Percentiles rank a stretch among this genome's conserved stretches.
phyloP scores from a whole-genome alignment of 2,888 invertebrate genomes.

The Drosophila falleni region DNA sequence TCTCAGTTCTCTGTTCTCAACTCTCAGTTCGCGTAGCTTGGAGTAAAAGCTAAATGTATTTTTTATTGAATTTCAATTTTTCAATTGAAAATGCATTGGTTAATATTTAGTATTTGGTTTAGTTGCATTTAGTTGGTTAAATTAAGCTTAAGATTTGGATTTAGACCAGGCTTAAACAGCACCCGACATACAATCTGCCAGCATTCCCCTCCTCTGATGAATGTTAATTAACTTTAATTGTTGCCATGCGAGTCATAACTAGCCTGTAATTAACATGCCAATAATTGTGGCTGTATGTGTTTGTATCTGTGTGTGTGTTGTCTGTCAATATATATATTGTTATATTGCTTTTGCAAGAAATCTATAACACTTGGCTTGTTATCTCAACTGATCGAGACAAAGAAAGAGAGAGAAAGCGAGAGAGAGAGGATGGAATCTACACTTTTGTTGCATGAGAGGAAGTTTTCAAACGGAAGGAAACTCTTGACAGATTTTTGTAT shows the following conservation, averaged over 20 bases:
- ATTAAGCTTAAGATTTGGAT: conserved; percentile 25
- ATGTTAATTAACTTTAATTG: conserved; percentile 84
- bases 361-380: conserved; percentile 46
- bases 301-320: conserved; percentile 21
- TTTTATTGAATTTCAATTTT: conserved; percentile 38
- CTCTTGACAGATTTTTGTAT: conserved; percentile 38
- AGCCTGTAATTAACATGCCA: conserved; percentile 83
- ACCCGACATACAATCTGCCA: conserved; percentile 17
- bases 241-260: conserved; percentile 82
- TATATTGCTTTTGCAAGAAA: conserved; percentile 60
- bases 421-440: conserved; percentile 1
- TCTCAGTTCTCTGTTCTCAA: conserved; percentile 13
- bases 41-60: conserved; percentile 37
- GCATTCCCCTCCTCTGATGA: conserved; percentile 28
- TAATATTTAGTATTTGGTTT: conserved; percentile 6
- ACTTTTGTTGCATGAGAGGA: conserved; percentile 19
- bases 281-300: conserved; percentile 70
- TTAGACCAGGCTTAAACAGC: conserved; percentile 28
- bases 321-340: conserved; percentile 50
- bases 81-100: conserved; percentile 18
- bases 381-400: conserved; percentile 7
- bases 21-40: conserved; percentile 1
- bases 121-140: conserved; percentile 16
- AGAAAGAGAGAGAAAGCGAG: conserved; percentile 9
- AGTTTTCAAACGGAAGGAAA: conserved; percentile 42